Evolutionary conservation across 2,113 vertebrate genomes (phyloP).

Genomic region (Cyphomyrus discorhynchus): DNA sequence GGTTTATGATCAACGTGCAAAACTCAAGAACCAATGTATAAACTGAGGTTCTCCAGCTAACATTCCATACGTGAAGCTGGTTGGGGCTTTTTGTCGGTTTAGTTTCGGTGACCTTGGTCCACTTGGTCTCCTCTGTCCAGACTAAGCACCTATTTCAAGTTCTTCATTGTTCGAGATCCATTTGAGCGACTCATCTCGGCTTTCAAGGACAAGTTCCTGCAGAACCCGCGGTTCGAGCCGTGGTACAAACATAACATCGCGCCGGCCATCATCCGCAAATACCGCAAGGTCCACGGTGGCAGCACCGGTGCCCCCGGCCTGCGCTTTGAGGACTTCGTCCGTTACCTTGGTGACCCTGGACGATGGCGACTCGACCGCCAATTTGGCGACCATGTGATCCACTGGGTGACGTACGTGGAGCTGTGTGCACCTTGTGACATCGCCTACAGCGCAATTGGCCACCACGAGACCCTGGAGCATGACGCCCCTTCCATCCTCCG

Average conservation of each 20-base stretch:
- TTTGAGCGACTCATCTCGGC: constrained; percentile 95
- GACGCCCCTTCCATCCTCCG: constrained; percentile 84
- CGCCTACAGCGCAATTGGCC: constrained; percentile 76
- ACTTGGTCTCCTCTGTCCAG: constrained; percentile 53
- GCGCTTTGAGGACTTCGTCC: constrained; percentile 93
- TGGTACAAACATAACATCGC: constrained; percentile 97
- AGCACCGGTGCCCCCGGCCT: constrained; percentile 65
- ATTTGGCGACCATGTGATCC: constrained; percentile 91
- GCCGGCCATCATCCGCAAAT: constrained; percentile 87
- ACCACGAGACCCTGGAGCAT: constrained; percentile 87
- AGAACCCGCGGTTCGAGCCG: constrained; percentile 92
- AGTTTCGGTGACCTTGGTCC: neutral
- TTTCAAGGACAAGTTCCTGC: constrained; percentile 95
- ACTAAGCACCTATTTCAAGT: constrained; percentile 89
- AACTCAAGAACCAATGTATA: neutral
- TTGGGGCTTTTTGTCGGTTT: neutral
- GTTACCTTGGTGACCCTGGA: constrained; percentile 85
- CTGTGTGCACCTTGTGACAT: constrained; percentile 94
- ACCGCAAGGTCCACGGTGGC: constrained; percentile 69
- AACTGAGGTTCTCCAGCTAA: neutral
- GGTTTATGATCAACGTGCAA: neutral
- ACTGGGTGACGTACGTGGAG: constrained; percentile 87
- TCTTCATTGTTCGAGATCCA: constrained; percentile 94
- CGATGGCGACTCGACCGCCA: constrained; percentile 76
- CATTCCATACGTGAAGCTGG: neutral